Conservation (phyloP, 2,888 invertebrate species). For the Leucozona laternaria region DNA sequence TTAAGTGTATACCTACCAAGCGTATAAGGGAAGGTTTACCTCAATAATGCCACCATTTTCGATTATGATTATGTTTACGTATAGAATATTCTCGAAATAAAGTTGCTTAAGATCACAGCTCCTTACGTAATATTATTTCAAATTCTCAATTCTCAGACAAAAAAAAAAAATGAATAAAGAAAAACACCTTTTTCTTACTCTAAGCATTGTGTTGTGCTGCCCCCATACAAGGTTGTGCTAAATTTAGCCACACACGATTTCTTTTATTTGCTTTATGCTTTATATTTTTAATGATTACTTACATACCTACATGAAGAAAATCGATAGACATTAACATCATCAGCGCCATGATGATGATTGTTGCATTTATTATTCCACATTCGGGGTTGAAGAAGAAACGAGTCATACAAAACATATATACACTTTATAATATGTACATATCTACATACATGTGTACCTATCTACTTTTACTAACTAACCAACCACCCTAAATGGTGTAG, state of each 20-base stretch:
- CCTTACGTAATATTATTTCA: slow-evolving; percentile 59
- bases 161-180: background rate
- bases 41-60: background rate
- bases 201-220: slow-evolving; percentile 9
- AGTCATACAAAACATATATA: slow-evolving; percentile 6
- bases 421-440: background rate
- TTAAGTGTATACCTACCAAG: background rate
- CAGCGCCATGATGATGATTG: slow-evolving; percentile 70
- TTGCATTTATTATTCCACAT: slow-evolving; percentile 75
- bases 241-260: slow-evolving; percentile 63
- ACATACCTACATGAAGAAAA: slow-evolving; percentile 50
- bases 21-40: background rate
- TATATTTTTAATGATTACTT: slow-evolving; percentile 26
- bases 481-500: slow-evolving; percentile 49
- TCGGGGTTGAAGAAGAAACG: slow-evolving; percentile 62
- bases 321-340: slow-evolving; percentile 69
- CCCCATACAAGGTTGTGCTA: slow-evolving; percentile 60
- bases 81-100: background rate
- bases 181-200: slow-evolving; percentile 27
- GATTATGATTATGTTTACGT: background rate
- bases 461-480: slow-evolving; percentile 22
- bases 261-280: slow-evolving; percentile 40
- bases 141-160: background rate
- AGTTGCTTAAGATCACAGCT: slow-evolving; percentile 20
- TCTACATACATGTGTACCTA: background rate